Conservation (phyloP, 1,140 invertebrate species). For the Parasteatoda tepidariorum region DNA sequence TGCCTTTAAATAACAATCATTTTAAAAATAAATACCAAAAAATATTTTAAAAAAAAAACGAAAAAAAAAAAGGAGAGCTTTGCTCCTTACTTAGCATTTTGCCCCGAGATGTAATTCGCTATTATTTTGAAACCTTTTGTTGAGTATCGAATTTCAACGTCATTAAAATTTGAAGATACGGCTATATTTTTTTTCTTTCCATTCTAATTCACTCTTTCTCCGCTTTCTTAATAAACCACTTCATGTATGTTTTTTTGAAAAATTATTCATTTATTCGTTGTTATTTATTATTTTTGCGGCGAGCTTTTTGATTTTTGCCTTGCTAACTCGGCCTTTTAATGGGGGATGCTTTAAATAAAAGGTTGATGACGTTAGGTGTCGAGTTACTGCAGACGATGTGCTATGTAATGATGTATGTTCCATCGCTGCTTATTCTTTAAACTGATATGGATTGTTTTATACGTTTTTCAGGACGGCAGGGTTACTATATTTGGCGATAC, state of each 20-base stretch:
- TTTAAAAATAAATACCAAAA: not conserved
- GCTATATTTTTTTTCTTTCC: not conserved
- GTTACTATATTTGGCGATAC: not conserved
- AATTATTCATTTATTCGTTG: slow-evolving; percentile 26
- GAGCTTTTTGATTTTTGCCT: slow-evolving; percentile 33
- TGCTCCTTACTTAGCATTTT: not conserved
- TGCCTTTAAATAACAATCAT: slow-evolving; percentile 25
- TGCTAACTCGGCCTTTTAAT: slow-evolving; percentile 31
- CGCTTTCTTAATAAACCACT: slow-evolving; percentile 15
- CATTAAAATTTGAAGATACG: slow-evolving; percentile 51
- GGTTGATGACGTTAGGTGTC: slow-evolving; percentile 56
- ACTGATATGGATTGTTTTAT: slow-evolving; percentile 43
- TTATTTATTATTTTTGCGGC: slow-evolving; percentile 49
- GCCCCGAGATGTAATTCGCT: slow-evolving; percentile 43
- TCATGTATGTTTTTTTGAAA: slow-evolving; percentile 2
- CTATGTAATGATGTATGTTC: slow-evolving; percentile 47
- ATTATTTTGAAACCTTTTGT: slow-evolving; percentile 52
- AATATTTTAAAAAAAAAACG: not conserved
- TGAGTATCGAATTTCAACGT: slow-evolving; percentile 49
- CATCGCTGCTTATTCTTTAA: slow-evolving; percentile 35
- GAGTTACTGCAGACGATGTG: slow-evolving; percentile 30
- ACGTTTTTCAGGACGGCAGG: not conserved
- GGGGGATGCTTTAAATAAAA: slow-evolving; percentile 54
- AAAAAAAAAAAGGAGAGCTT: not conserved
- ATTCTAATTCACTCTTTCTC: not conserved